phyloP scores from a whole-genome alignment of 2,888 invertebrate genomes.

The Synergus itoensis region DNA sequence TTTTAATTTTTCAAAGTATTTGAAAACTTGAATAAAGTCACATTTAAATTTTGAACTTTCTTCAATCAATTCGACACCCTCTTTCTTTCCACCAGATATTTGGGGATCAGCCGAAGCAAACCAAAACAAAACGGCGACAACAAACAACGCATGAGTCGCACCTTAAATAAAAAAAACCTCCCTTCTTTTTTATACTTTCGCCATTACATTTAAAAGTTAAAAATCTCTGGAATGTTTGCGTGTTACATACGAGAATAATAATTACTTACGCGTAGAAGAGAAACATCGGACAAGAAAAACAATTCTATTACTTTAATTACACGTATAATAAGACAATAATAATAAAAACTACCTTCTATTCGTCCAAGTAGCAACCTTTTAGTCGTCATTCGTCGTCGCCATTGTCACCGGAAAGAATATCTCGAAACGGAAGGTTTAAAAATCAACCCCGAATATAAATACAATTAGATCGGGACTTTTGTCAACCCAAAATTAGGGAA shows the following conservation, averaged over 20 bases:
- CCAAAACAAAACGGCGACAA: conserved; percentile 32
- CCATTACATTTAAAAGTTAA: conserved; percentile 29
- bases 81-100: not conserved
- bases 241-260: conserved; percentile 17
- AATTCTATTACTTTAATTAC: conserved; percentile 26
- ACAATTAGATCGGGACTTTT: not conserved
- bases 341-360: conserved; percentile 31
- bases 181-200: not conserved
- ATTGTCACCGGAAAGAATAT: conserved; percentile 12
- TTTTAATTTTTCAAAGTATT: not conserved
- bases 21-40: not conserved
- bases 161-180: not conserved
- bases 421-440: not conserved
- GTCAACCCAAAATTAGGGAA: not conserved
- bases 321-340: conserved; percentile 19
- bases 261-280: conserved; percentile 32
- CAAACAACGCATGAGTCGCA: conserved; percentile 13
- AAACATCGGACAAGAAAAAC: conserved; percentile 28
- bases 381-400: conserved; percentile 33
- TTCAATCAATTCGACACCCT: conserved; percentile 7
- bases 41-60: not conserved
- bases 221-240: conserved; percentile 38
- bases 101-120: conserved; percentile 22
- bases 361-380: conserved; percentile 17
- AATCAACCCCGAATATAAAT: conserved; percentile 8